Evolutionary conservation across 2,888 invertebrate genomes (phyloP).

Genomic region (Ormyrus pomaceus): DNA sequence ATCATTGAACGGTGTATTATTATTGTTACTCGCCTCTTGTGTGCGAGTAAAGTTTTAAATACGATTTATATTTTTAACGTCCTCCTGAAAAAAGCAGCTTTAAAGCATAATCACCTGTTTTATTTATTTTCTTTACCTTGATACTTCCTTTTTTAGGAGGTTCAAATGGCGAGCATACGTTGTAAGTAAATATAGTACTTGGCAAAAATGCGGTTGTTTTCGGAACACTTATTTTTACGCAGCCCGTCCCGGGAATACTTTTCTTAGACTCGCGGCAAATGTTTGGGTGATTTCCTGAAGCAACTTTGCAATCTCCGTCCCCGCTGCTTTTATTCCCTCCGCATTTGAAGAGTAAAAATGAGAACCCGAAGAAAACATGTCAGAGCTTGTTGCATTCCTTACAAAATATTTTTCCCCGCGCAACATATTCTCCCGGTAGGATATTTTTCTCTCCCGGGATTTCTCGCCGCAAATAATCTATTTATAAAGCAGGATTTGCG

Average conservation of each 20-base stretch:
- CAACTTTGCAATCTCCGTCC: not conserved
- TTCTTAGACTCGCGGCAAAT: conserved; percentile 1
- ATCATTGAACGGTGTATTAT: no score
- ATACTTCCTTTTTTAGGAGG: not conserved
- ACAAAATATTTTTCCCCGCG: no score
- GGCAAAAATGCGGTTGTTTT: conserved; percentile 30
- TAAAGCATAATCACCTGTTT: not conserved
- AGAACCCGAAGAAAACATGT: no score
- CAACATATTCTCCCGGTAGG: no score
- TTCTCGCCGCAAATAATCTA: no score
- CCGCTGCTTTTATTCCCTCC: not conserved
- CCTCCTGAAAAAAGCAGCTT: no score
- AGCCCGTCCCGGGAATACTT: conserved; percentile 26
- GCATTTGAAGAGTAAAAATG: not conserved
- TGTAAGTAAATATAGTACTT: conserved; percentile 21
- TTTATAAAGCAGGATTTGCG: no score
- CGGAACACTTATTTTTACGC: conserved; percentile 31
- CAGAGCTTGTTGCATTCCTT: no score
- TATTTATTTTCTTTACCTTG: not conserved
- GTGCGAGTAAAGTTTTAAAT: no score
- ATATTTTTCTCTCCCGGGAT: no score
- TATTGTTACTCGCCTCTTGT: no score
- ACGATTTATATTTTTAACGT: no score
- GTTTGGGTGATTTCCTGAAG: conserved; percentile 4
- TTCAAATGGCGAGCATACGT: not conserved